Conservation (phyloP, 2,113 vertebrate genomes). For the Antidorcas marsupialis region DNA sequence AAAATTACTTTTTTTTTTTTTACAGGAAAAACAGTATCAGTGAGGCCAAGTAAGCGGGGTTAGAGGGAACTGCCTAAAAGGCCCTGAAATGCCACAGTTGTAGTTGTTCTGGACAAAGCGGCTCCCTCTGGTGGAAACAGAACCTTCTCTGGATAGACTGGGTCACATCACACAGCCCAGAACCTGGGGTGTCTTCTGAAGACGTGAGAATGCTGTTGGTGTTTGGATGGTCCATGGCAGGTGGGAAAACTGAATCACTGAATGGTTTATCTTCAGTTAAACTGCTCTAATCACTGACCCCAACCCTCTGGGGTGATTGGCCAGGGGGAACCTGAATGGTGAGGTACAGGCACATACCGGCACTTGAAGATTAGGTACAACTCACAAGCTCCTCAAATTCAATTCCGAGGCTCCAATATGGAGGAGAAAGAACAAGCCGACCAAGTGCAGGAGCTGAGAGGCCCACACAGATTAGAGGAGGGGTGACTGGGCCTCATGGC, state of each 20-base stretch:
- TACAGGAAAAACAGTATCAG: not conserved
- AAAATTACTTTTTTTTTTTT: not conserved
- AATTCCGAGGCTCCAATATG: slow-evolving; percentile 53
- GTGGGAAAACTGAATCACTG: not conserved
- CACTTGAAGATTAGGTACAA: slow-evolving; percentile 73
- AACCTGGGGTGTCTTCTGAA: not conserved
- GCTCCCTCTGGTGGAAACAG: slow-evolving; percentile 60
- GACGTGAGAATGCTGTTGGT: not conserved
- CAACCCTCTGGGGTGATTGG: slow-evolving; percentile 43
- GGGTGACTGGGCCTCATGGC: slow-evolving; percentile 64
- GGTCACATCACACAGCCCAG: not conserved
- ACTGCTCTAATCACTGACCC: slow-evolving; percentile 35
- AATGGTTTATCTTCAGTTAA: slow-evolving; percentile 41
- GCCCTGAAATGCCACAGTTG: not conserved
- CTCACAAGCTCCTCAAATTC: slow-evolving; percentile 80
- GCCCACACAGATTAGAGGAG: slow-evolving; percentile 57
- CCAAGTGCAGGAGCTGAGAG: slow-evolving; percentile 68
- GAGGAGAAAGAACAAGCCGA: slow-evolving; percentile 76
- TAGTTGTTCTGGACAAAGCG: not conserved
- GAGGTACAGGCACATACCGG: slow-evolving; percentile 57
- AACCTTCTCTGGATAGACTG: not conserved
- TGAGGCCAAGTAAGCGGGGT: not conserved
- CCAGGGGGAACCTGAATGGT: slow-evolving; percentile 52
- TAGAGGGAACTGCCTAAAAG: not conserved
- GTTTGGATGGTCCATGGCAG: not conserved